These are phyloP conservation scores for Toxonevra muliebris DNA, from an alignment of 2,888 invertebrate genomes.

Conservation along the genomic window DNA sequence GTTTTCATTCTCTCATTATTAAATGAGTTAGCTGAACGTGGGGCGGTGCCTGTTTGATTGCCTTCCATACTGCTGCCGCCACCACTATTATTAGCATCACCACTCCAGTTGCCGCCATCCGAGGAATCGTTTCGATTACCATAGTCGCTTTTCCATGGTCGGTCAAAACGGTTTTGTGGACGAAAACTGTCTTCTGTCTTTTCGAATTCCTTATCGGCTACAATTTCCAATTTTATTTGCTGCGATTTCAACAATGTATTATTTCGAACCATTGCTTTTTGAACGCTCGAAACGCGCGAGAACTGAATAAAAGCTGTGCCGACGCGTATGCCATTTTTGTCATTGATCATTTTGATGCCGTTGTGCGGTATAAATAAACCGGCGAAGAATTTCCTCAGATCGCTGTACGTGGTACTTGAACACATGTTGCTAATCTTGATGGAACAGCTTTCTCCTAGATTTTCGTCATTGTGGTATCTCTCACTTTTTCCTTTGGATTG, in stretches of 20 bases:
- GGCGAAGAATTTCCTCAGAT: conserved; percentile 83
- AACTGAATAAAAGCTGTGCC: conserved; percentile 85
- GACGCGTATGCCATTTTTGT: conserved; percentile 79
- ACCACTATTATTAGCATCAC: conserved; percentile 33
- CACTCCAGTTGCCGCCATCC: conserved; percentile 33
- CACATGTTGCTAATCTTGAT: conserved; percentile 80
- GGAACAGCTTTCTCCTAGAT: conserved; percentile 62
- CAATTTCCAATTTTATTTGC: conserved; percentile 72
- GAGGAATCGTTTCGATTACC: conserved; percentile 35
- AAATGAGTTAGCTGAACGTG: conserved; percentile 19
- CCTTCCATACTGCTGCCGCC: conserved; percentile 30
- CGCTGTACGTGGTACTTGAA: conserved; percentile 78
- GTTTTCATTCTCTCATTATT: conserved; percentile 16
- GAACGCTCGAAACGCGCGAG: conserved; percentile 74
- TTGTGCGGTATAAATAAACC: conserved; percentile 80
- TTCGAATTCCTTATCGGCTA: conserved; percentile 79
- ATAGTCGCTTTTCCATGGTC: conserved; percentile 29
- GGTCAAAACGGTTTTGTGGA: conserved; percentile 64
- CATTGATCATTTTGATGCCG: conserved; percentile 87
- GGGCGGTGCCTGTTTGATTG: conserved; percentile 16
- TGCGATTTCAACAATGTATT: conserved; percentile 74
- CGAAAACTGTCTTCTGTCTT: conserved; percentile 77
- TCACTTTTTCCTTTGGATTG: conserved; percentile 27
- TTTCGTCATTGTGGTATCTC: conserved; percentile 35
- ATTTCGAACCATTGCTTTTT: conserved; percentile 75